Evolutionary conservation across 1,140 invertebrate genomes (phyloP).

Genomic region (Bombus fervidus): DNA sequence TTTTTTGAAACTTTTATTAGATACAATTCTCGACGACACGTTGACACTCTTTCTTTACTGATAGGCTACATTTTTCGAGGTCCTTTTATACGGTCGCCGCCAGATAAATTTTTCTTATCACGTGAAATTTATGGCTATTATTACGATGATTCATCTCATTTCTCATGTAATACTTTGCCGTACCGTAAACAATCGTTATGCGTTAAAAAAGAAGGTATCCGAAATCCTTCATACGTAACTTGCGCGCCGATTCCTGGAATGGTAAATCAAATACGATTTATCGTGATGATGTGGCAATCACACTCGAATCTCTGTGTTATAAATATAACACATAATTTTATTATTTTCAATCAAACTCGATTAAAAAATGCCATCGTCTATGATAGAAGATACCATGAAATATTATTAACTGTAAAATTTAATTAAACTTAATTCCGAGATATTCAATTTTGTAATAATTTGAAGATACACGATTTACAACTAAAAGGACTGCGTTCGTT

Average conservation of each 20-base stretch:
- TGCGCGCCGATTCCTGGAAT: neutral
- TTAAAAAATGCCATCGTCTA: too few species aligned
- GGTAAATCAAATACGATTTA: slow-evolving; percentile 22
- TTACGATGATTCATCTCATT: slow-evolving; percentile 53
- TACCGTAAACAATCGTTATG: slow-evolving; percentile 8
- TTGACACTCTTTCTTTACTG: neutral
- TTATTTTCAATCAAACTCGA: neutral
- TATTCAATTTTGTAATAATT: neutral
- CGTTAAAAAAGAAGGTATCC: neutral
- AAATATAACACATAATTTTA: neutral
- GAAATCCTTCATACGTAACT: neutral
- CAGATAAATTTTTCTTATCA: slow-evolving; percentile 36
- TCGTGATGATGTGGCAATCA: neutral
- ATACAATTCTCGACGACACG: neutral
- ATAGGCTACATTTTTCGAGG: neutral
- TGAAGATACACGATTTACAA: neutral
- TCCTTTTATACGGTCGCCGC: slow-evolving; percentile 41
- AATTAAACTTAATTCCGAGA: neutral
- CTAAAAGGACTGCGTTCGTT: neutral
- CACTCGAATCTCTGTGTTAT: too few species aligned
- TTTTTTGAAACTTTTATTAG: neutral
- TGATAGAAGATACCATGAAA: too few species aligned
- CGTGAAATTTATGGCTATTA: slow-evolving; percentile 58
- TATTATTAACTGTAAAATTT: too few species aligned
- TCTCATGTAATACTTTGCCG: neutral